Evolutionary conservation across 1,140 invertebrate species (phyloP), one percentile per base, ranked within the genome.

Genomic region (Eulimnadia texana): DNA sequence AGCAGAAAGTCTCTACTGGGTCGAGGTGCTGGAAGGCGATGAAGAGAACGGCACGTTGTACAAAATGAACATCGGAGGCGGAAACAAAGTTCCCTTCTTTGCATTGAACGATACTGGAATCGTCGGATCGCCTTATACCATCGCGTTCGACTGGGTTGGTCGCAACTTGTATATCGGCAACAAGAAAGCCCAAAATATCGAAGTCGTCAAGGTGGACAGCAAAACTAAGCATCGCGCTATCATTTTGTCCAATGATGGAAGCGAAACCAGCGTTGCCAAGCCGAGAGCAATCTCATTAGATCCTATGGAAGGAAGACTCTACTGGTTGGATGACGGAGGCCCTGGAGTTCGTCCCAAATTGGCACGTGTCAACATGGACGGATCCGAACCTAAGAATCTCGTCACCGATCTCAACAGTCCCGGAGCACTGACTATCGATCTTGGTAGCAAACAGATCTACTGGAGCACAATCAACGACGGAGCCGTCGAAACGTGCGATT

Each of bases 121-220:
- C 28, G 84, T 96, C 25, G 93, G 94, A 0, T 84, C 90, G 0
- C 90, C 93, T 0, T 90, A 90, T 50, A 82, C 88, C 1, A 82
- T 98, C 28, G 93, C 93, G 0, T 88, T 96, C 69, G 95, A 98
- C 70, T 98, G 94, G 93, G 77, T 98, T 27, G 93, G 93, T 9
- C 77, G 93, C 47, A 99, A 98, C 74, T 70, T 99, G 6, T 98
- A 89, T 69, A 84, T 98, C 66, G 93, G 92, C 11, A 98, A 98
- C 69, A 82, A 85, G 20, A 79, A 86, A 49, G 89, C 90, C 10
- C 88, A 90, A 24, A 95, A 94, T 64, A 90, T 98, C 61, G 93
- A 97, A 74, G 84, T 93, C 0, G 81, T 98, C 2, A 85, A 86
- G 69, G 80, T 91, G 0, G 90, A 93, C 69, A 85, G 88, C 0